A percentile compares a stretch with the other conserved stretches of the same genome.
These are phyloP conservation scores for Leptodactylus fuscus DNA, from an alignment of 2,113 vertebrate genomes.

Conservation along the genomic window DNA sequence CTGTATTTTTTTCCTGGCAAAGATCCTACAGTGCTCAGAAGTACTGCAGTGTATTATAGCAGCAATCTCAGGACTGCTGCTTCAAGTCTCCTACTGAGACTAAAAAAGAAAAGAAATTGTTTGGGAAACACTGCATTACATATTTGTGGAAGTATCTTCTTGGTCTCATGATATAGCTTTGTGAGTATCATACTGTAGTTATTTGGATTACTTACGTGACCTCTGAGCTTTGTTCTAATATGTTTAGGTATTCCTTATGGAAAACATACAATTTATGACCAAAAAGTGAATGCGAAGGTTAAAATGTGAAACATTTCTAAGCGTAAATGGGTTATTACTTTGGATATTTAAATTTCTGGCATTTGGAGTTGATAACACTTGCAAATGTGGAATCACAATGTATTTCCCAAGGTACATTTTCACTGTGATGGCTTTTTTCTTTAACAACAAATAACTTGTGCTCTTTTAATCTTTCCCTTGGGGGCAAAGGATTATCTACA, in stretches of 20 bases:
- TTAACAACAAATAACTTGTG: background rate
- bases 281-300: background rate
- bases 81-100: no score
- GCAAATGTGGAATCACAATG: background rate
- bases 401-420: background rate
- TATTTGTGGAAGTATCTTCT: no score
- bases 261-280: background rate
- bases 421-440: background rate
- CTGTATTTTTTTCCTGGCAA: no score
- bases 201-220: background rate
- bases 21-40: no score
- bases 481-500: conserved; percentile 8
- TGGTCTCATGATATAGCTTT: no score
- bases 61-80: no score
- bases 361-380: conserved; percentile 7
- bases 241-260: background rate
- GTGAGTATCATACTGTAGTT: background rate
- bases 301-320: background rate
- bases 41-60: no score
- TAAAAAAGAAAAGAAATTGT: no score
- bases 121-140: no score
- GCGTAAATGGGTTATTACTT: background rate
- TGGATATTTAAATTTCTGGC: background rate
- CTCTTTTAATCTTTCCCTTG: background rate
- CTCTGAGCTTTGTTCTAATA: background rate